Percentiles rank a stretch among this genome's conserved stretches.
phyloP scores from a whole-genome alignment of 1,140 invertebrate species.

The Calycopis cecrops region DNA sequence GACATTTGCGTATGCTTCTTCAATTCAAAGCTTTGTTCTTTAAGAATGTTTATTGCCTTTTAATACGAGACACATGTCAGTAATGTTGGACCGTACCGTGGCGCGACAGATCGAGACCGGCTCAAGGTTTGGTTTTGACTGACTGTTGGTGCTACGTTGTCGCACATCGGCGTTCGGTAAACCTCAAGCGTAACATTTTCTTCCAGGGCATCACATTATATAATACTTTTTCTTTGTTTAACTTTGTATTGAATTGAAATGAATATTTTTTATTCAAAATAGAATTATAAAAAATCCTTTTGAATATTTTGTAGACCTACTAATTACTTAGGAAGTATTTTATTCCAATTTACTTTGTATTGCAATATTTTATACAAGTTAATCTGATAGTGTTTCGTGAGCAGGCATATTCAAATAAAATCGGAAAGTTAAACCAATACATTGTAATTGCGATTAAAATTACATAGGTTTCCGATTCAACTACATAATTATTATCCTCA shows the following conservation, averaged over 20 bases:
- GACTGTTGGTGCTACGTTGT: constrained; percentile 19
- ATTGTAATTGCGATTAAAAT: too few species aligned
- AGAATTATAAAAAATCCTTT: too few species aligned
- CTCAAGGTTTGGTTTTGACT: constrained; percentile 34
- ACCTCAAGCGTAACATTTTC: constrained; percentile 61
- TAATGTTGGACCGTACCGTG: background rate
- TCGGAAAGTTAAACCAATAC: too few species aligned
- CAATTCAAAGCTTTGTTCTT: background rate
- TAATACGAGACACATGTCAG: background rate
- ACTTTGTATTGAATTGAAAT: constrained; percentile 2
- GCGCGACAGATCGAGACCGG: constrained; percentile 24
- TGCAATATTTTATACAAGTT: too few species aligned
- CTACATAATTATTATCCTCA: too few species aligned
- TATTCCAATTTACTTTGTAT: too few species aligned
- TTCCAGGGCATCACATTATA: constrained; percentile 40
- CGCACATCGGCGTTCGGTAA: constrained; percentile 37
- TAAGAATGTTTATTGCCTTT: constrained; percentile 1
- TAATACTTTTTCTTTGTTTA: constrained; percentile 29
- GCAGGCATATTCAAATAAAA: too few species aligned
- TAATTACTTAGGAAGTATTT: too few species aligned
- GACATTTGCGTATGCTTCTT: constrained; percentile 48
- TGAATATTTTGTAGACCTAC: too few species aligned
- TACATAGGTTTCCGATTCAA: too few species aligned
- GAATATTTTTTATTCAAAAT: too few species aligned
- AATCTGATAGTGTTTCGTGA: too few species aligned